Conservation (phyloP, 2,113 vertebrate species). For the Nothobranchius kuhntae region DNA sequence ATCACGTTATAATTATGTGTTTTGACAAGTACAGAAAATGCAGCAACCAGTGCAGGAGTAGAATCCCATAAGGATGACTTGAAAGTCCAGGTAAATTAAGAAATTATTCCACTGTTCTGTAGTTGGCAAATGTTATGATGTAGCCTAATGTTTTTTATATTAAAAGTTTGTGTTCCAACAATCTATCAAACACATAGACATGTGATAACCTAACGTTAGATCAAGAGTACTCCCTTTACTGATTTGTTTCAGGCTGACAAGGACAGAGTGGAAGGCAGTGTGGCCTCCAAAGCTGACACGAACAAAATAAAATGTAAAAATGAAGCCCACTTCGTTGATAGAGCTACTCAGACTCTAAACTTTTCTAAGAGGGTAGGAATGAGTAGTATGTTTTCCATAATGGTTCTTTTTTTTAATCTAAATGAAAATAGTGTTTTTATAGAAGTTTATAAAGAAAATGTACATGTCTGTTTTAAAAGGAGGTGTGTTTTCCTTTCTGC, state of each 20-base stretch:
- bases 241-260: slow-evolving; percentile 43
- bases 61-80: slow-evolving; percentile 44
- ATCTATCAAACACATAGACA: not conserved
- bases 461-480: too few species aligned
- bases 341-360: slow-evolving; percentile 84
- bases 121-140: not conserved
- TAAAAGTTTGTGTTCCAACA: not conserved
- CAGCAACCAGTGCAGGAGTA: slow-evolving; percentile 18
- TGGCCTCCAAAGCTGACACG: slow-evolving; percentile 48
- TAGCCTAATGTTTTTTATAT: not conserved
- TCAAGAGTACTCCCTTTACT: not conserved
- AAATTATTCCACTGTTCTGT: not conserved
- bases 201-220: not conserved
- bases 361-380: slow-evolving; percentile 82
- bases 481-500: slow-evolving; percentile 19
- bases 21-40: slow-evolving; percentile 48
- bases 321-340: slow-evolving; percentile 91
- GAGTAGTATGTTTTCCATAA: not conserved
- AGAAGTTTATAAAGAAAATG: too few species aligned
- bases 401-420: too few species aligned
- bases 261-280: slow-evolving; percentile 60
- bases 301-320: slow-evolving; percentile 86
- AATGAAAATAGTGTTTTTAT: too few species aligned
- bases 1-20: not conserved
- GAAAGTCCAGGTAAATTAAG: slow-evolving; percentile 53